Evolutionary conservation across 2,797 vertebrate genomes (phyloP), one percentile per base, ranked within the genome.

Genomic region (Morus bassanus): DNA sequence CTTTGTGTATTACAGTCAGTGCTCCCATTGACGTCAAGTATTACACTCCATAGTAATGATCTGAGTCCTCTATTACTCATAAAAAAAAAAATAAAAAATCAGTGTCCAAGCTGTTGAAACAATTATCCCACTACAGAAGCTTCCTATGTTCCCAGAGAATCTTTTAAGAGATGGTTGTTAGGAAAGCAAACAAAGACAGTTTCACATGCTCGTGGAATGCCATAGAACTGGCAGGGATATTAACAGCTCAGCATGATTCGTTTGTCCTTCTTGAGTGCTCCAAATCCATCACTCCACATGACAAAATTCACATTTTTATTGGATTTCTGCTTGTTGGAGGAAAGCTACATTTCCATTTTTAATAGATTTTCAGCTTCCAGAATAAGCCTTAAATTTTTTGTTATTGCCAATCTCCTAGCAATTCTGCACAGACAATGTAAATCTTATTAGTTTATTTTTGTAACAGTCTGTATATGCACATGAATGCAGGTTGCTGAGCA

Each of bases 141-240:
- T 85, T 96, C 72, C 50, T 80, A 37, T 89, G 89, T 96, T 96
- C 90, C 85, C 92, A 94, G 95, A 92, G 84, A 95, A 96, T 94
- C 79, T 91, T 96, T 92, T 80, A 95, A 95, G 95, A 95, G 89
- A 63, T 90, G 90, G 64, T 92, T 96, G 94, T 97, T 97, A 96
- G 79, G 96, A 96, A 97, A 93, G 94, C 95, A 97, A 97, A 97
- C 96, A 97, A 96, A 97, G 91, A 92, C 86, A 93, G 83, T 93
- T 95, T 96, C 94, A 95, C 89, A 91, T 93, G 91, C 82, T 95
- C 2, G 1, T 92, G 82, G 88, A 96, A 96, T 46, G 30, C 90
- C 65, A 43, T 68, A 89, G 94, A 87, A 92, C 89, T 95, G 94
- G 82, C 91, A 95, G 92, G 85, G 93, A 91, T 96, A 94, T 96